Percentiles rank a stretch among this genome's conserved stretches.
Conservation (phyloP, 2,888 invertebrate genomes). For the Acheta domesticus region DNA sequence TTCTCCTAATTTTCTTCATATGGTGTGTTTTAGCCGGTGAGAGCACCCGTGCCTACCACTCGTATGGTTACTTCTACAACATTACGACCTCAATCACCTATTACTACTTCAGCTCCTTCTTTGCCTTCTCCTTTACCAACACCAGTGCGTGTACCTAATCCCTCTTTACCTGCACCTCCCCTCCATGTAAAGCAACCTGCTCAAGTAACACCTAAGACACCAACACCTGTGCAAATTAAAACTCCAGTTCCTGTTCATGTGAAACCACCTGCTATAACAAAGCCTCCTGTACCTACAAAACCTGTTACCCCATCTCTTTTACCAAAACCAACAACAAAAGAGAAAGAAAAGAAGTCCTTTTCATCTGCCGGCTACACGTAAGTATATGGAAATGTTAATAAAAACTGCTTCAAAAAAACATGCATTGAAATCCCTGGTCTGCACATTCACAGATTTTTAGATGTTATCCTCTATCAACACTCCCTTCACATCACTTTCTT, state of each 20-base stretch:
- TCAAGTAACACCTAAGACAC: conserved; percentile 28
- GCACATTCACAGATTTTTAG: no score
- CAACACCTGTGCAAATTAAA: conserved; percentile 31
- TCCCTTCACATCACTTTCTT: conserved; percentile 20
- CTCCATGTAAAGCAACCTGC: conserved; percentile 35
- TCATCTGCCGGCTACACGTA: conserved; percentile 55
- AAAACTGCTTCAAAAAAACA: no score
- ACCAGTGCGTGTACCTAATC: conserved; percentile 27
- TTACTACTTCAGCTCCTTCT: conserved; percentile 30
- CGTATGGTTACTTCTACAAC: conserved; percentile 37
- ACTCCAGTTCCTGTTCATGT: conserved; percentile 27
- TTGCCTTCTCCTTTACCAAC: conserved; percentile 23
- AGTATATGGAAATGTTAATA: conserved; percentile 38
- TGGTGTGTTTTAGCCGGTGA: conserved; percentile 38
- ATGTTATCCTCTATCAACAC: no score
- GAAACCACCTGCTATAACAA: conserved; percentile 26
- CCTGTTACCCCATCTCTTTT: conserved; percentile 35
- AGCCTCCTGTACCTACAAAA: conserved; percentile 28
- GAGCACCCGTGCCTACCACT: conserved; percentile 33
- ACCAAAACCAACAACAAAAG: conserved; percentile 61
- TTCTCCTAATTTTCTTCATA: conserved; percentile 3
- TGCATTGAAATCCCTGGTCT: no score
- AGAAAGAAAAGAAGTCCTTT: conserved; percentile 71
- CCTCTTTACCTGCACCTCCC: conserved; percentile 33
- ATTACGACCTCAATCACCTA: conserved; percentile 36